Conservation (phyloP, 2,797 vertebrate species). For the Thamnophis elegans region DNA sequence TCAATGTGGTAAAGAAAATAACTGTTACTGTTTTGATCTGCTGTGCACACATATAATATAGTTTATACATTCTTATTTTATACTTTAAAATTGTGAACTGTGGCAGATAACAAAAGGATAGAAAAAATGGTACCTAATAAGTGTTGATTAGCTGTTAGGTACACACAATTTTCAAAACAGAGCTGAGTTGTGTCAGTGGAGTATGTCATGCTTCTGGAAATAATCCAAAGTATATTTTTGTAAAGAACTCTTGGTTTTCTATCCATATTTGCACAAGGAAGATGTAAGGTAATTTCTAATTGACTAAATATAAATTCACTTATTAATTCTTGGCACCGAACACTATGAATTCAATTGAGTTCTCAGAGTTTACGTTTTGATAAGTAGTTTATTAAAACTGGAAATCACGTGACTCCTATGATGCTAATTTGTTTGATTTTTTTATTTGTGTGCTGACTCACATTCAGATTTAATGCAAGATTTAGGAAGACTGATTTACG, state of each 20-base stretch:
- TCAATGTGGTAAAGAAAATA: not conserved
- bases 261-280: not conserved
- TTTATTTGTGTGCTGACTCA: not conserved
- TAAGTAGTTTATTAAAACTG: not conserved
- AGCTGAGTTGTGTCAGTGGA: not conserved
- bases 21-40: not conserved
- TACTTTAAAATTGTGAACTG: not conserved
- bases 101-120: not conserved
- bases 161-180: not conserved
- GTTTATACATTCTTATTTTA: not conserved
- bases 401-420: not conserved
- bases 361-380: not conserved
- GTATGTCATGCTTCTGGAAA: not conserved
- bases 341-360: not conserved
- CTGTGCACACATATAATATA: not conserved
- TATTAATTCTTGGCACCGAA: not conserved
- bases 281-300: not conserved
- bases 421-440: not conserved
- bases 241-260: not conserved
- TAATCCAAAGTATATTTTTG: conserved; percentile 9
- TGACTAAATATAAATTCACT: not conserved
- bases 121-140: not conserved
- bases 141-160: not conserved
- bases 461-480: not conserved
- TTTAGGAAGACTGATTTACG: not conserved